A percentile compares a stretch with the other conserved stretches of the same genome.
phyloP scores from a whole-genome alignment of 1,140 invertebrate species.

The Pemphigus obesinymphae region DNA sequence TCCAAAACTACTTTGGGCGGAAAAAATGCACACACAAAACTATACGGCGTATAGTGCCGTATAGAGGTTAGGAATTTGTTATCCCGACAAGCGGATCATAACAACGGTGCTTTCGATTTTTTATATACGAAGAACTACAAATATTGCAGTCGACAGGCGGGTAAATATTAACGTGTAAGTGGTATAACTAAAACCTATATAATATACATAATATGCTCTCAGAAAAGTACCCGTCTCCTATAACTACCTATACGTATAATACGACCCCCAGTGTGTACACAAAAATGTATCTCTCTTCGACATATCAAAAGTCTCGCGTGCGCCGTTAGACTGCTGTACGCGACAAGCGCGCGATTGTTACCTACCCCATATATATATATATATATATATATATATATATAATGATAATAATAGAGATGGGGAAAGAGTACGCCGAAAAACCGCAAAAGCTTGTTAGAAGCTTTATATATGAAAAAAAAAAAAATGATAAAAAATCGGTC shows the following conservation, averaged over 20 bases:
- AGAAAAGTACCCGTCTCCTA: too few species aligned
- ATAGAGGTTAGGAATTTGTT: background rate
- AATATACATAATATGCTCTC: too few species aligned
- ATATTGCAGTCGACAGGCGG: too few species aligned
- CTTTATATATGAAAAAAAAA: background rate
- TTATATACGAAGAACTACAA: too few species aligned
- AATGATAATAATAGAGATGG: too few species aligned
- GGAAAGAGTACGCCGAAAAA: background rate
- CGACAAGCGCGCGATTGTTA: background rate
- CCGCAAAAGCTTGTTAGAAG: slow-evolving; percentile 15
- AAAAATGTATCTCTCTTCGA: background rate
- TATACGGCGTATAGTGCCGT: too few species aligned
- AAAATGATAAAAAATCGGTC: background rate
- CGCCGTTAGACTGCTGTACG: background rate
- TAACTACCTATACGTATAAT: too few species aligned
- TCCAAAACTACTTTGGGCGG: background rate
- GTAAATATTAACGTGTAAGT: too few species aligned
- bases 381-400: too few species aligned
- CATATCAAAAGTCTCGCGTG: background rate
- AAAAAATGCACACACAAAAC: background rate
- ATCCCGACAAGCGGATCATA: background rate
- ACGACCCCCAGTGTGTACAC: background rate
- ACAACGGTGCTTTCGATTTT: too few species aligned
- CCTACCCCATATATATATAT: too few species aligned
- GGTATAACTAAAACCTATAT: too few species aligned